Base-by-base conservation (phyloP, 2,797 vertebrate species). In the Ispidina picta region DNA sequence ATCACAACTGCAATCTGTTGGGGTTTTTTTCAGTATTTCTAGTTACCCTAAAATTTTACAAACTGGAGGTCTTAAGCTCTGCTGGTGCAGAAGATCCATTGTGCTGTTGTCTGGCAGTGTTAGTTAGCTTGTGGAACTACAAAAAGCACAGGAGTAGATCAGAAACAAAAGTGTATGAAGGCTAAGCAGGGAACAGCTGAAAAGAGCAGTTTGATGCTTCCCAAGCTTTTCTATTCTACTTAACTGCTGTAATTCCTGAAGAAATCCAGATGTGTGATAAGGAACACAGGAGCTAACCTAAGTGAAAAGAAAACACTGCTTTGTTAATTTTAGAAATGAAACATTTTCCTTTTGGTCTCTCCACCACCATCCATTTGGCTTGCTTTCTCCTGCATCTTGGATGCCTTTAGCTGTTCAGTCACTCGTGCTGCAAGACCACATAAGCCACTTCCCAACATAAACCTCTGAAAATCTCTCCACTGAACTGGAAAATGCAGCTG, bases 401-500 rank as follows among this genome's bases (percentile, higher is more conserved):
- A 73, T 31, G 75, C 94, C 64, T 64, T 18, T 71, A 64, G 92
- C 88, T 90, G 86, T 29, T 88, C 81, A 76, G 80, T 60, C 71
- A 88, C 63, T 79, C 2, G 3, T 82, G 71, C 43, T 79, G 15
- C 25, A 82, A 82, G 48, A 63, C 29, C 16, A 4, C 31, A 23
- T 70, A 79, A 90, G 77, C 33, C 66, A 94, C 80, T 74, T 90
- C 83, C 58, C 66, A 76, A 55, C 18, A 69, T n/a, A 66, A 86
- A 84, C 86, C 71, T 77, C 74, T 56, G 54, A 86, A 82, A 92
- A 15, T 21, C 76, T 35, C 77, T 86, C 74, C 54, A 88, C 7
- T 89, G 89, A 83, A 73, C 60, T 51, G 79, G 88, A 95, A 95
- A 93, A 92, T 15, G 25, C 9, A 89, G 68, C 19, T 43, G 54